Percentiles rank a stretch among this genome's conserved stretches.
Conservation (phyloP, 2,888 invertebrate genomes). For the Cryptocheilus praepositus region DNA sequence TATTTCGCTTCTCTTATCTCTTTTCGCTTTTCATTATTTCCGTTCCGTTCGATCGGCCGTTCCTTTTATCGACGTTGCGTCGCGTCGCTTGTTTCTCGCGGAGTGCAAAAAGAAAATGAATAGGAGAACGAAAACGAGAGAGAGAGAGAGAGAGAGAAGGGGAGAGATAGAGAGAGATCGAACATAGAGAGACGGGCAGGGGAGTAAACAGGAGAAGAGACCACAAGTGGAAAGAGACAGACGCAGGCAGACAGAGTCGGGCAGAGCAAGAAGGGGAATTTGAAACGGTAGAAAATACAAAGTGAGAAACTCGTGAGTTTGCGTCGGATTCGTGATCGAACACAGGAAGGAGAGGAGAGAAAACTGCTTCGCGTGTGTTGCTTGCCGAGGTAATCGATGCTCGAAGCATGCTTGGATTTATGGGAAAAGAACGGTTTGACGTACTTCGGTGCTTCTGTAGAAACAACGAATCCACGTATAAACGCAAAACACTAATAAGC, state of each 20-base stretch:
- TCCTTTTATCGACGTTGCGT: constrained; percentile 31
- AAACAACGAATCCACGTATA: no score
- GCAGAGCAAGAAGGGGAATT: no score
- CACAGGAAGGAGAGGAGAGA: constrained; percentile 1
- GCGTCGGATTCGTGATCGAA: not conserved
- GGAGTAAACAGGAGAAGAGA: no score
- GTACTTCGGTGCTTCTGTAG: constrained; percentile 36
- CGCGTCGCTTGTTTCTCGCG: constrained; percentile 33
- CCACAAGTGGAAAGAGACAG: no score
- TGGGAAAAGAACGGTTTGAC: constrained; percentile 31
- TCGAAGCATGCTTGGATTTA: constrained; percentile 1
- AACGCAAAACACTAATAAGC: no score
- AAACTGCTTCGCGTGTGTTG: constrained; percentile 2
- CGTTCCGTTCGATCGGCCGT: constrained; percentile 11
- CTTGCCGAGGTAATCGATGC: not conserved
- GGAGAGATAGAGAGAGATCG: constrained; percentile 14
- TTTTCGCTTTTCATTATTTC: constrained; percentile 6
- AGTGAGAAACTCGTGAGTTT: constrained; percentile 25
- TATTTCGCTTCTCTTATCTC: constrained; percentile 29
- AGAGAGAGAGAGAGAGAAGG: constrained; percentile 18
- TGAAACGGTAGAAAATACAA: constrained; percentile 10
- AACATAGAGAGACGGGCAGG: constrained; percentile 11
- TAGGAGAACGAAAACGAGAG: constrained; percentile 7
- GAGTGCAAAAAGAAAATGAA: constrained; percentile 42
- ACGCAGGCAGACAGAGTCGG: no score